Percentiles rank a stretch among this genome's conserved stretches.
These are phyloP conservation scores for Neodiprion virginianus DNA, from an alignment of 1,140 invertebrate genomes.

Conservation along the genomic window DNA sequence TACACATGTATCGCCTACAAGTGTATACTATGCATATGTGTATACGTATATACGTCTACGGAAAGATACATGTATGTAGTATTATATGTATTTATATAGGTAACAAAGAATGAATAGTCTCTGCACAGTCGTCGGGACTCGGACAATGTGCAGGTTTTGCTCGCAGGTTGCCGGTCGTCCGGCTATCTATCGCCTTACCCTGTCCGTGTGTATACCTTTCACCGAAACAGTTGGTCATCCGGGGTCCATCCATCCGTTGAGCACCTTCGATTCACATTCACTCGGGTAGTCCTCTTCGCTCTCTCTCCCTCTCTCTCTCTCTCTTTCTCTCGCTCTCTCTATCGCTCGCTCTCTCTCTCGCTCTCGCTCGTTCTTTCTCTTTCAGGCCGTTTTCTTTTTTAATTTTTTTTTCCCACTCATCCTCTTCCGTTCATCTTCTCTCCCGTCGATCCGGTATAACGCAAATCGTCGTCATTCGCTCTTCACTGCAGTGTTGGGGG, in stretches of 20 bases:
- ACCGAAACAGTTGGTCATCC: conserved; percentile 6
- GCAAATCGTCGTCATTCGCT: not conserved
- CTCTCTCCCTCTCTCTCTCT: not conserved
- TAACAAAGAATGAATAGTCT: conserved; percentile 3
- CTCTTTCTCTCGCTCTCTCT: conserved; percentile 20
- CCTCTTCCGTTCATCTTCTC: not conserved
- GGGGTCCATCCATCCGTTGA: conserved; percentile 1
- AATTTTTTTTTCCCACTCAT: not conserved
- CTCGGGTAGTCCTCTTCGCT: not conserved
- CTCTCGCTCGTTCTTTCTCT: conserved; percentile 1
- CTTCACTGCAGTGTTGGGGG: not conserved
- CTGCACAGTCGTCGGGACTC: not conserved
- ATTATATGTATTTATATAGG: not conserved
- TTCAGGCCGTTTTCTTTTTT: not conserved
- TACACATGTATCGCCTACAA: too few species aligned
- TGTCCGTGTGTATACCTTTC: not conserved
- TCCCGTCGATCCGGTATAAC: not conserved
- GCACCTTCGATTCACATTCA: conserved; percentile 2
- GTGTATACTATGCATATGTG: too few species aligned
- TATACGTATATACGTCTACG: too few species aligned
- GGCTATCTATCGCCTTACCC: too few species aligned
- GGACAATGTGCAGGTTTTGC: not conserved
- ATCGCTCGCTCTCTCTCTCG: not conserved
- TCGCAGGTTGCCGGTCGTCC: not conserved
- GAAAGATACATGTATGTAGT: not conserved